phyloP scores from a whole-genome alignment of 2,888 invertebrate genomes.

The Lithophane leautieri region DNA sequence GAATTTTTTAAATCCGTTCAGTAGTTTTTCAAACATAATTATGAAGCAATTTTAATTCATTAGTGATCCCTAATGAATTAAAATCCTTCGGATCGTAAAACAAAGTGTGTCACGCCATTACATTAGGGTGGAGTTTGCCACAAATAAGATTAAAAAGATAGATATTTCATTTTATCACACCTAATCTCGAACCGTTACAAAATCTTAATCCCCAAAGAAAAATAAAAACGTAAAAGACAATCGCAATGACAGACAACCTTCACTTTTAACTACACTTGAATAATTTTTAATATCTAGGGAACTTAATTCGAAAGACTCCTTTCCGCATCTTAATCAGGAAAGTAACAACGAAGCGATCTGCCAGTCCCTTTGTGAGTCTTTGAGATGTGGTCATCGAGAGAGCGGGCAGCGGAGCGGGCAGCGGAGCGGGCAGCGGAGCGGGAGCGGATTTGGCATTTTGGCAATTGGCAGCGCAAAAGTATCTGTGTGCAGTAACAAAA shows the following conservation, averaged over 20 bases:
- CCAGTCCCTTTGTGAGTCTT: slow-evolving; percentile 50
- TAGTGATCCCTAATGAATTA: no score
- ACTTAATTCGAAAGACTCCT: slow-evolving; percentile 38
- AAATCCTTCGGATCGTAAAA: no score
- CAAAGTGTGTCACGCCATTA: no score
- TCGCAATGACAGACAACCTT: slow-evolving; percentile 17
- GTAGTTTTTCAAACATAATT: no score
- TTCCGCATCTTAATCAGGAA: slow-evolving; percentile 57
- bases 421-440: slow-evolving; percentile 3
- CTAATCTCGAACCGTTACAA: neutral
- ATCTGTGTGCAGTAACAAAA: no score
- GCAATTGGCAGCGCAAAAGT: no score
- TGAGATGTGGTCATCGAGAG: neutral
- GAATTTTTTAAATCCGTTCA: no score
- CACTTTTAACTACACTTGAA: slow-evolving; percentile 50
- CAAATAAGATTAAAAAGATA: no score
- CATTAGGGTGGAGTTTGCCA: no score
- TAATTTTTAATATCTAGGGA: slow-evolving; percentile 61
- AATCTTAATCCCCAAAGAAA: neutral
- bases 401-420: slow-evolving; percentile 1
- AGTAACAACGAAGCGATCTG: slow-evolving; percentile 54
- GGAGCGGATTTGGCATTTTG: neutral
- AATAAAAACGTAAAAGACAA: neutral
- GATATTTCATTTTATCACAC: neutral
- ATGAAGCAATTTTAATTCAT: no score